These are phyloP conservation scores for Drosophila macrospina DNA, from an alignment of 2,888 invertebrate species.

Conservation along the genomic window DNA sequence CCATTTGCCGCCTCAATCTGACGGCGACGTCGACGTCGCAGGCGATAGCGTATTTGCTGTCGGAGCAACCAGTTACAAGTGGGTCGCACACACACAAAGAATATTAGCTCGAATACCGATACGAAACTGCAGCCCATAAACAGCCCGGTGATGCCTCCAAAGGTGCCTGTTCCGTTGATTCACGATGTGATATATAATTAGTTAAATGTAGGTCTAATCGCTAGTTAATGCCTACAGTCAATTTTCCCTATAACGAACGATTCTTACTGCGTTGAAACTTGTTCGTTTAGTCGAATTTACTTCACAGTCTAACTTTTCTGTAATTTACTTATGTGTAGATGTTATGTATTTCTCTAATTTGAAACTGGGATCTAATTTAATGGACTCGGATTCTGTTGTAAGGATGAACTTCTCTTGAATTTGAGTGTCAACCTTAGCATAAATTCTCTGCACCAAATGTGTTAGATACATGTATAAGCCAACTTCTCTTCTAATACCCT, in stretches of 20 bases:
- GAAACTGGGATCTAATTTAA: too few species aligned
- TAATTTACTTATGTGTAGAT: too few species aligned
- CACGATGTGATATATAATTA: slow-evolving; percentile 18
- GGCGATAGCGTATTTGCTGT: slow-evolving; percentile 70
- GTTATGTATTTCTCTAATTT: too few species aligned
- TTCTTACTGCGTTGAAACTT: neutral
- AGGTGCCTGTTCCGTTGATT: slow-evolving; percentile 86
- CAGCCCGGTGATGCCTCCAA: slow-evolving; percentile 89
- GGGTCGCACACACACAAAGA: slow-evolving; percentile 81
- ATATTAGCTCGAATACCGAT: slow-evolving; percentile 88
- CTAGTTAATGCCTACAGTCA: slow-evolving; percentile 9
- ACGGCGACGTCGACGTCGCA: slow-evolving; percentile 40
- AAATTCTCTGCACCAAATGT: too few species aligned
- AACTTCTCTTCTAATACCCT: too few species aligned
- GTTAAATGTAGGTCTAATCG: slow-evolving; percentile 22
- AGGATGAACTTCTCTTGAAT: too few species aligned
- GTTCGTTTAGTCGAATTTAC: neutral
- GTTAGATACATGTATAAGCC: too few species aligned
- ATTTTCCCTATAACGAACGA: slow-evolving; percentile 4
- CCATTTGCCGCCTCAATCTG: slow-evolving; percentile 36
- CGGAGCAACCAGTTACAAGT: slow-evolving; percentile 78
- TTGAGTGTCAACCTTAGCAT: too few species aligned
- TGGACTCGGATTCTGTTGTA: too few species aligned
- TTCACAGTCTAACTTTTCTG: too few species aligned
- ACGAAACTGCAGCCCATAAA: slow-evolving; percentile 90